Percentiles rank a stretch among this genome's conserved stretches.
Conservation (phyloP, 2,888 invertebrate genomes). For the Erebia epiphron region DNA sequence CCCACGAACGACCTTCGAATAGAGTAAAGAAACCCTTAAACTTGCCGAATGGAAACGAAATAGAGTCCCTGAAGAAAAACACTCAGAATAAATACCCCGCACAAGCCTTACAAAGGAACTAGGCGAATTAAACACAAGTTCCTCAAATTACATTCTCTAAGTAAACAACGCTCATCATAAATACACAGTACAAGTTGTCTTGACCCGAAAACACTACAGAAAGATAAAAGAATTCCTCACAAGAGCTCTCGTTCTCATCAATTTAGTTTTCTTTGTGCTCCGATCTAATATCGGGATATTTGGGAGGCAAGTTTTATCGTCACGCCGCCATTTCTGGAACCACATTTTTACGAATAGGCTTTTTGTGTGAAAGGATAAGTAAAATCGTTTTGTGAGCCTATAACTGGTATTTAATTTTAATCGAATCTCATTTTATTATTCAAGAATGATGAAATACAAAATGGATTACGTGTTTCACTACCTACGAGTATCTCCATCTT, state of each 20-base stretch:
- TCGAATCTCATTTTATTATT: not conserved
- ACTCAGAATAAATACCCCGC: too few relatives aligned
- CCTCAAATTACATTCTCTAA: conserved; percentile 6
- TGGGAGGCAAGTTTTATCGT: conserved; percentile 15
- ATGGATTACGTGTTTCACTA: too few relatives aligned
- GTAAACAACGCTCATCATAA: conserved; percentile 16
- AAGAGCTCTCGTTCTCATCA: conserved; percentile 19
- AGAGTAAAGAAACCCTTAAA: too few relatives aligned
- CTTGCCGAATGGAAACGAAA: not conserved
- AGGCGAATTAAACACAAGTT: not conserved
- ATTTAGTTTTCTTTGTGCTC: conserved; percentile 21
- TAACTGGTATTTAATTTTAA: not conserved
- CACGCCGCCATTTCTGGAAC: conserved; percentile 17
- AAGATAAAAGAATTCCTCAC: conserved; percentile 20
- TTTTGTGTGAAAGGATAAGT: conserved; percentile 12
- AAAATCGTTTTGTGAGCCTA: not conserved
- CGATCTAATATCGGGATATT: conserved; percentile 17
- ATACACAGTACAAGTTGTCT: conserved; percentile 12
- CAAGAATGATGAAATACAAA: too few relatives aligned
- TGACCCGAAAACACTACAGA: conserved; percentile 15
- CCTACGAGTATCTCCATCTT: too few relatives aligned
- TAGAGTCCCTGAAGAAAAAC: too few relatives aligned
- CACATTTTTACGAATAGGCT: conserved; percentile 13
- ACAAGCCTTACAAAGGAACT: not conserved
- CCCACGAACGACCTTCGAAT: too few relatives aligned